Conservation (phyloP, 2,888 invertebrate genomes). For the Pandemis corylana region DNA sequence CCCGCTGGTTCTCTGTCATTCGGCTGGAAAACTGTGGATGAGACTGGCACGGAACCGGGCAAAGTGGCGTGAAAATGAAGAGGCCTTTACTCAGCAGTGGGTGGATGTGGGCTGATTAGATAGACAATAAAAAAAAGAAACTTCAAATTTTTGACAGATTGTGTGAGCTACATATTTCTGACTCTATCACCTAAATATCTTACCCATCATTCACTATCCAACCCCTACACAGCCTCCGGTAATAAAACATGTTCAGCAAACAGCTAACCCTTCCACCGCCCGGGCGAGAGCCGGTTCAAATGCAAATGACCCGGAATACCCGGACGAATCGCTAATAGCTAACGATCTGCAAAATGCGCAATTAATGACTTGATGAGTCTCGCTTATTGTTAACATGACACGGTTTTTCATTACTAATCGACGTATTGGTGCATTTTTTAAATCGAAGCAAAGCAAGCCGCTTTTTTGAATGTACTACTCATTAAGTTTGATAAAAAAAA, state of each 20-base stretch:
- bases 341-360: conserved; percentile 52
- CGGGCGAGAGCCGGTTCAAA: conserved; percentile 45
- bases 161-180: too few relatives aligned
- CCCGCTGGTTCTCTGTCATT: too few relatives aligned
- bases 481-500: too few relatives aligned
- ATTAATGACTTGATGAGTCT: conserved; percentile 47
- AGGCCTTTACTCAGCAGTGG: too few relatives aligned
- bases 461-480: too few relatives aligned
- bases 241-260: conserved; percentile 29
- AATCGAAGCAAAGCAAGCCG: background rate
- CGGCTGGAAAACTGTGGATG: too few relatives aligned
- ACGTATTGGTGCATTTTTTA: background rate
- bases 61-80: too few relatives aligned
- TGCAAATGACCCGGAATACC: conserved; percentile 58
- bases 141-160: too few relatives aligned
- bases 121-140: too few relatives aligned
- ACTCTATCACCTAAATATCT: background rate
- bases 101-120: too few relatives aligned
- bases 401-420: background rate
- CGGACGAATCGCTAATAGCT: conserved; percentile 52
- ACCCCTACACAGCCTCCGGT: conserved; percentile 9
- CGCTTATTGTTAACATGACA: conserved; percentile 26
- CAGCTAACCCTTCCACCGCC: conserved; percentile 25
- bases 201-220: background rate
- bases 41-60: too few relatives aligned